These are phyloP conservation scores for zebrafish (Danio rerio) DNA, from an alignment of 2,113 vertebrate genomes.

Conservation along the genomic window DNA sequence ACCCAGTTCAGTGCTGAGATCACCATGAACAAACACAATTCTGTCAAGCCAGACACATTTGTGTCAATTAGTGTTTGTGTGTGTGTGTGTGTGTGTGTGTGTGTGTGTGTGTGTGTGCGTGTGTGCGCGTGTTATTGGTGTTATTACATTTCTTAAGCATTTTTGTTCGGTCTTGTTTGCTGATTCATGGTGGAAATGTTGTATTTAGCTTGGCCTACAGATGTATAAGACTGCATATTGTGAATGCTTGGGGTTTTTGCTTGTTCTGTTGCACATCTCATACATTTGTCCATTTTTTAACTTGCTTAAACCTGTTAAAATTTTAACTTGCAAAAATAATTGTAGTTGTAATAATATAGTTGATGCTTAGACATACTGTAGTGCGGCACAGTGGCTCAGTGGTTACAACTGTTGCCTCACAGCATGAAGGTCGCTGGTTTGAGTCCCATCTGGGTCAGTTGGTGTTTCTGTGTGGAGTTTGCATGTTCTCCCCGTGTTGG, in stretches of 20 bases:
- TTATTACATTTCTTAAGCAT: constrained; percentile 2
- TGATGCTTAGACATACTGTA: background rate
- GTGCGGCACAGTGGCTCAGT: no score
- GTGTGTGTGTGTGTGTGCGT: no score
- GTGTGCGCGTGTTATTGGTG: no score
- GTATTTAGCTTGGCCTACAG: no score
- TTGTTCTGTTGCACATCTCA: background rate
- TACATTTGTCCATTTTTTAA: background rate
- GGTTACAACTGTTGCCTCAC: no score
- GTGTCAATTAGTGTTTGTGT: constrained; percentile 20
- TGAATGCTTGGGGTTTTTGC: constrained; percentile 8
- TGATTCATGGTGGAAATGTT: background rate
- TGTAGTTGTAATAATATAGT: background rate
- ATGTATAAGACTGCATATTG: no score
- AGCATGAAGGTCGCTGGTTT: no score
- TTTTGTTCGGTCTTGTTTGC: background rate
- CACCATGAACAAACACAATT: background rate
- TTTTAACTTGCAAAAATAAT: no score
- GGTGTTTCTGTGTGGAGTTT: no score
- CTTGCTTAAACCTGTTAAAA: no score
- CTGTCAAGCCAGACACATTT: background rate
- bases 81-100: constrained; percentile 38
- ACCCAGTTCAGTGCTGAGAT: background rate
- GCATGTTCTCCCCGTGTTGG: no score
- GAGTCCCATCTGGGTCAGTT: no score